Evolutionary conservation across 2,797 vertebrate genomes (phyloP).

Genomic region (Sebastes cheni): DNA sequence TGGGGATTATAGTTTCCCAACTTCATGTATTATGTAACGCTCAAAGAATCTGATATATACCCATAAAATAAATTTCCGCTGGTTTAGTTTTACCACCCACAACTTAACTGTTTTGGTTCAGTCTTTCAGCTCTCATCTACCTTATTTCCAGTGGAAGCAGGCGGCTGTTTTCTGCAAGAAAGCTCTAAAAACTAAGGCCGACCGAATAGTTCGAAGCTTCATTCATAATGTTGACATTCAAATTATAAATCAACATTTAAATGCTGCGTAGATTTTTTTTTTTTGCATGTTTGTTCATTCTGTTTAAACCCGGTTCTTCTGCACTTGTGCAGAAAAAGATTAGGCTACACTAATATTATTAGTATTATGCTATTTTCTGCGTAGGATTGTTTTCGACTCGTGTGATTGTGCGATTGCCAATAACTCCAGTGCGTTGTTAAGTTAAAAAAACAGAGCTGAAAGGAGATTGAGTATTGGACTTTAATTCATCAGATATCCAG

Average conservation of each 20-base stretch:
- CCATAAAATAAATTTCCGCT: neutral
- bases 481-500: neutral
- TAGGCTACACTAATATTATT: neutral
- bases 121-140: neutral
- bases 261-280: too few relatives aligned
- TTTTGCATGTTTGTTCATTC: neutral
- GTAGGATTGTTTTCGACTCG: neutral
- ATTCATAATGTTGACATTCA: neutral
- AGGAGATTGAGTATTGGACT: neutral
- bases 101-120: neutral
- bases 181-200: too few relatives aligned
- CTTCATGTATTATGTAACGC: neutral
- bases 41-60: neutral
- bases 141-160: neutral
- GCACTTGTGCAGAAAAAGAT: neutral
- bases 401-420: neutral
- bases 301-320: neutral
- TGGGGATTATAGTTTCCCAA: neutral
- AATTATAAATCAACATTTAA: neutral
- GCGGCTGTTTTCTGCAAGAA: too few relatives aligned
- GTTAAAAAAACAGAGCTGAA: neutral
- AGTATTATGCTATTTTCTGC: neutral
- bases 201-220: neutral
- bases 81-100: neutral
- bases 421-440: neutral